Conservation (phyloP, 2,113 vertebrate genomes). For the Centrocercus urophasianus region DNA sequence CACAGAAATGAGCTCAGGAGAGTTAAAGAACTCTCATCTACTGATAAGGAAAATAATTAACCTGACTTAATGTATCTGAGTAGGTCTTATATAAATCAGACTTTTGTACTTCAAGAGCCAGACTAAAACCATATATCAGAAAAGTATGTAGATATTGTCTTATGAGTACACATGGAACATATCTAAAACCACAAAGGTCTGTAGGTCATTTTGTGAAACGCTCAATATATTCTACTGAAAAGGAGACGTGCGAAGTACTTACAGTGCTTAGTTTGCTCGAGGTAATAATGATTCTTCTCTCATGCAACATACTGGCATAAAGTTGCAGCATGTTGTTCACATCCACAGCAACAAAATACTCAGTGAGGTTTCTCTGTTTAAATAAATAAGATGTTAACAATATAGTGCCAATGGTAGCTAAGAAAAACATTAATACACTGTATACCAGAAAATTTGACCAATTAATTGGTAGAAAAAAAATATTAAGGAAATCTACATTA, state of each 20-base stretch:
- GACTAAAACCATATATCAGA: conserved; percentile 74
- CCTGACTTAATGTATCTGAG: conserved; percentile 81
- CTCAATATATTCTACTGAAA: conserved; percentile 55
- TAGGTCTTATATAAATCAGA: conserved; percentile 76
- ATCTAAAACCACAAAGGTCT: conserved; percentile 65
- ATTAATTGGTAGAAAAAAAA: neutral
- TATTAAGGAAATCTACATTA: neutral
- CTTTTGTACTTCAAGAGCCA: conserved; percentile 79
- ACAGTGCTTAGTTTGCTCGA: conserved; percentile 99
- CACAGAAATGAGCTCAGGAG: conserved; percentile 82
- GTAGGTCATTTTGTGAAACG: conserved; percentile 65
- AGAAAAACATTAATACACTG: neutral
- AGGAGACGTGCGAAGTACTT: conserved; percentile 82
- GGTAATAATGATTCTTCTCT: conserved; percentile 94
- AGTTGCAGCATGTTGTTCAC: conserved; percentile 97
- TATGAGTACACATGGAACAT: conserved; percentile 53
- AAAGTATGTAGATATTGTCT: conserved; percentile 75
- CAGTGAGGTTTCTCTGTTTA: conserved; percentile 94
- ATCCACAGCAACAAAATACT: conserved; percentile 99
- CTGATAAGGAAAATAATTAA: conserved; percentile 85
- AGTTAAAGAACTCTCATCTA: conserved; percentile 80
- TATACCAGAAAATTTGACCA: neutral
- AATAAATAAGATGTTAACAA: conserved; percentile 60
- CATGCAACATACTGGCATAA: conserved; percentile 96
- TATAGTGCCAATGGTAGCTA: neutral